Evolutionary conservation across 2,113 vertebrate genomes (phyloP), one percentile per base, ranked within the genome.

Genomic region (Hippocampus mohnikei): DNA sequence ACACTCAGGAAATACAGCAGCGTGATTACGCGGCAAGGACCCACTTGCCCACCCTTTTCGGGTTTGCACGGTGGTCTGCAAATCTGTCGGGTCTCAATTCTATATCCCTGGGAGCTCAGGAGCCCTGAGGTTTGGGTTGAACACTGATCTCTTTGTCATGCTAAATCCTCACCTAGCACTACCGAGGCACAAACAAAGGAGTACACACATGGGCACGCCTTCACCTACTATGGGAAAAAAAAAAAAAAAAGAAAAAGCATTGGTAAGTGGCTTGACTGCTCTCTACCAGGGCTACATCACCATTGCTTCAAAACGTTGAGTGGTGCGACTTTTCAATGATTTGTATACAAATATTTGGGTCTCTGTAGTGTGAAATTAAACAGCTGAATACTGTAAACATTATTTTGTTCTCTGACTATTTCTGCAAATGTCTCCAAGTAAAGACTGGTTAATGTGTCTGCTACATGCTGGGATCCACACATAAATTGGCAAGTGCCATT

Each of bases 81-180:
- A 59, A 77, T 73, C 83, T 66, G 71, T 40, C 72, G 5, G 66
- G 40, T 74, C 76, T 84, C 79, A 85, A 86, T 90, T 91, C 88
- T 91, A 91, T 90, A 91, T 90, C 90, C 90, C 90, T 91, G 88
- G 88, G 90, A 89, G 88, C 82, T 77, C 27, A 41, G 78, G 84
- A 89, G 87, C 79, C 70, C 78, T 76, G 82, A 87, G 88, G 80
- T 83, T 91, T 88, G 85, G 76, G 73, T 66, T 66, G 77, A 91
- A 91, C 88, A 91, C 80, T 87, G 77, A 76, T 63, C 53, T 80
- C 90, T 86, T 91, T 91, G 90, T 91, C 74, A 62, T 1, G 50
- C 73, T 71, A 60, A 69, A 70, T 79, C 83, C 83, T 88, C 82
- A 84, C 84, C 69, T 76, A 76, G 73, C 63, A 61, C 83, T 78